Base-by-base conservation (phyloP, 2,888 invertebrate genomes). In the Drosophila bunnanda region DNA sequence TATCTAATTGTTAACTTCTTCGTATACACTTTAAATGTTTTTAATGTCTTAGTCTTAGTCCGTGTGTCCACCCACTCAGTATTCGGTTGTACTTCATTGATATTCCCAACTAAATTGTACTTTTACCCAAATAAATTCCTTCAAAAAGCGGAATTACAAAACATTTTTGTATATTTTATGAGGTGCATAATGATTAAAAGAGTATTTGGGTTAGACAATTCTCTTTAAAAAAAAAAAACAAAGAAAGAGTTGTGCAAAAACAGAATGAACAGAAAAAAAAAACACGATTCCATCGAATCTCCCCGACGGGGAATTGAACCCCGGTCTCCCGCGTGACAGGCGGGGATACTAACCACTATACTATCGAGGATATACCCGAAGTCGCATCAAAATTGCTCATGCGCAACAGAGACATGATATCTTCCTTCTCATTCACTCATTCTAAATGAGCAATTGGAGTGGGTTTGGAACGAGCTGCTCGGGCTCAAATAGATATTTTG, bases 61-160 rank as follows among this genome's bases (percentile, higher is more conserved):
- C 39, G 15, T 69, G 34, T 48, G 39, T 56, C 69, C 68, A 17
- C 43, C 36, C 62, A 62, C 57, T 48, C 66, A 67, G 70, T 67
- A 67, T 67, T 67, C 67, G 32, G 30, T 48, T 69, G 66, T 56
- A 56, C 46, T 56, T 69, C 28, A 34, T 48, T 56, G 55, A 67
- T 67, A 67, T 67, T 67, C 15, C 32, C 39, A 22, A 68, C 39
- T 56, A 48, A 39, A 69, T 28, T 20, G 13, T 28, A 48, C 20
- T 46, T 48, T 69, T 46, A 69, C 34, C 32, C 22, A 34, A 39
- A 12, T 12, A 20, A 30, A 39, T 8, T 17, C 12, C n/a, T 2
- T 25, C 1, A 9, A 25, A 32, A 20, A 15, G 20, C 13, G 13
- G 1, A 15, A 9, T 9, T 32, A 2, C 5, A 50, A 10, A 5